A percentile compares a stretch with the other conserved stretches of the same genome.
These are phyloP conservation scores for Xylota sylvarum DNA, from an alignment of 2,888 invertebrate species.

Conservation along the genomic window DNA sequence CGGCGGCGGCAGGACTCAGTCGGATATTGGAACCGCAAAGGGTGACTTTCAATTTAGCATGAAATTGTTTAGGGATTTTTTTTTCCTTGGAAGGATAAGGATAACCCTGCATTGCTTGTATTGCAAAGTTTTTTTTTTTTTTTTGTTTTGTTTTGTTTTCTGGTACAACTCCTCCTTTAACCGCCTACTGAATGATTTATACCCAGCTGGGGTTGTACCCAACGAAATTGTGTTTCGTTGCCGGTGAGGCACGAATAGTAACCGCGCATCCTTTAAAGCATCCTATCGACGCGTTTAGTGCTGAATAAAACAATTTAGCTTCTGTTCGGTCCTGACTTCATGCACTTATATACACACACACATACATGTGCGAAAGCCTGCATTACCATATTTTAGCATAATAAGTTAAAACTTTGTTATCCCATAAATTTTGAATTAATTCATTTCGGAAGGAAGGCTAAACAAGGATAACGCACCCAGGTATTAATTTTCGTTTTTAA, in stretches of 20 bases:
- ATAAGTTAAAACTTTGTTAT: constrained; percentile 32
- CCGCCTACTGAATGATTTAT: constrained; percentile 24
- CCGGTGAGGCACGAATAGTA: neutral
- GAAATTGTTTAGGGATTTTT: constrained; percentile 26
- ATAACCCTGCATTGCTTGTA: neutral
- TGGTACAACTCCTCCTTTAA: neutral
- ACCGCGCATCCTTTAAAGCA: constrained; percentile 5
- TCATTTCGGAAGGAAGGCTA: constrained; percentile 18
- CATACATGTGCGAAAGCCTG: neutral
- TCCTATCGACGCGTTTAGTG: neutral
- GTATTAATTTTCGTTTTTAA: constrained; percentile 22
- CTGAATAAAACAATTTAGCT: constrained; percentile 8
- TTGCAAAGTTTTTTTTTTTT: too few species aligned
- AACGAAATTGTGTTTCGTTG: neutral
- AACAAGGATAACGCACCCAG: constrained; percentile 24
- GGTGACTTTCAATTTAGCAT: constrained; percentile 46
- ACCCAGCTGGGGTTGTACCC: neutral
- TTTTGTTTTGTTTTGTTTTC: neutral
- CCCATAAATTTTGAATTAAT: constrained; percentile 43
- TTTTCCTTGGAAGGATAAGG: neutral
- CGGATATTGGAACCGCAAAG: constrained; percentile 37
- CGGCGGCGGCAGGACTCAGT: neutral
- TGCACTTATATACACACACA: neutral
- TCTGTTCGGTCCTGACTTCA: neutral
- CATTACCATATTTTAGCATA: constrained; percentile 21